A percentile compares a stretch with the other conserved stretches of the same genome.
Conservation (phyloP, 2,113 vertebrate genomes). For the Myotis yumanensis region DNA sequence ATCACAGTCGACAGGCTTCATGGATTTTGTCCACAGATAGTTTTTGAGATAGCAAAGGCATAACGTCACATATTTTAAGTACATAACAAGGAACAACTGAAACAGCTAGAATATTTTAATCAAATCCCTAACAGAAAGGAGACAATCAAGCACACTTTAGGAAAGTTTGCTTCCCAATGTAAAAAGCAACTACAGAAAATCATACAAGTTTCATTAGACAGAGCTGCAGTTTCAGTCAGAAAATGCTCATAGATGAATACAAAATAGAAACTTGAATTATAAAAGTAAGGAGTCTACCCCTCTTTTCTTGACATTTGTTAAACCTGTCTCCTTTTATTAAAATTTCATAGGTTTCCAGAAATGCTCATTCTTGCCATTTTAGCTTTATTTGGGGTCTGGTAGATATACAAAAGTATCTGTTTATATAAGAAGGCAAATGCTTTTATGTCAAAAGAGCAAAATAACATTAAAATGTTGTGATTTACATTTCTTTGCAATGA, state of each 20-base stretch:
- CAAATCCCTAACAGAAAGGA: slow-evolving; percentile 63
- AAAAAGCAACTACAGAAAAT: slow-evolving; percentile 76
- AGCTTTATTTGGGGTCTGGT: slow-evolving; percentile 21
- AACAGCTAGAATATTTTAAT: slow-evolving; percentile 59
- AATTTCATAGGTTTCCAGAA: slow-evolving; percentile 71
- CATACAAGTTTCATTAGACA: slow-evolving; percentile 64
- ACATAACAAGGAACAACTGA: slow-evolving; percentile 51
- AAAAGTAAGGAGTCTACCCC: slow-evolving; percentile 79
- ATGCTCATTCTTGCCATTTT: slow-evolving; percentile 44
- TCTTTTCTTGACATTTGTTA: slow-evolving; percentile 60
- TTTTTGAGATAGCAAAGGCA: slow-evolving; percentile 57
- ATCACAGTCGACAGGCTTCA: slow-evolving; percentile 74
- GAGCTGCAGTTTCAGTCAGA: slow-evolving; percentile 73
- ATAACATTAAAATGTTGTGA: slow-evolving; percentile 47
- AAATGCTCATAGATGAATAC: slow-evolving; percentile 79
- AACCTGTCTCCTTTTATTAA: slow-evolving; percentile 58
- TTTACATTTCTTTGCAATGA: slow-evolving; percentile 46
- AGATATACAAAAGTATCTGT: slow-evolving; percentile 53
- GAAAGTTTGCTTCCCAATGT: slow-evolving; percentile 74
- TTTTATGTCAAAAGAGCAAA: slow-evolving; percentile 54
- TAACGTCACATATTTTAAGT: slow-evolving; percentile 29
- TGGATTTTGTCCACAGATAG: slow-evolving; percentile 65
- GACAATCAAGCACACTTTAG: slow-evolving; percentile 34
- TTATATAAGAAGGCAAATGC: slow-evolving; percentile 71
- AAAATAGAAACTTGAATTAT: slow-evolving; percentile 82